Conservation (phyloP, 1,140 invertebrate genomes). For the Vanessa tameamea region DNA sequence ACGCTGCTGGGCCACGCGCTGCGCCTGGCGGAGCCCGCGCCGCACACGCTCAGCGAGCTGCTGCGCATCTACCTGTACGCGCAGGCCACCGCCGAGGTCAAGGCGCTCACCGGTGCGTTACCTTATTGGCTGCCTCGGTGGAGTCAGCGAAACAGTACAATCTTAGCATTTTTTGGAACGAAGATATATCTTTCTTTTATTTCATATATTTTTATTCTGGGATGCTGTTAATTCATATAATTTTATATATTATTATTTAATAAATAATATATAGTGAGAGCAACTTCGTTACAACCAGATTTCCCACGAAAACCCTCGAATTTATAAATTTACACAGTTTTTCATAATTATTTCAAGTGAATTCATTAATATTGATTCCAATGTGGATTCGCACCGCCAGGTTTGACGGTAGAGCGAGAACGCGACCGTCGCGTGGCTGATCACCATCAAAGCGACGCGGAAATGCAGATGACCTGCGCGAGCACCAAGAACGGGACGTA, state of each 20-base stretch:
- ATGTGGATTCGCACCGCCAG: constrained; percentile 45
- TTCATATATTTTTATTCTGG: too few relatives aligned
- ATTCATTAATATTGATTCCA: too few relatives aligned
- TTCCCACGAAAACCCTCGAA: too few relatives aligned
- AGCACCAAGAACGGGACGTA: constrained; percentile 88
- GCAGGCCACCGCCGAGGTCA: constrained; percentile 91
- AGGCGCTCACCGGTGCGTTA: constrained; percentile 85
- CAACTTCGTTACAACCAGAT: too few relatives aligned
- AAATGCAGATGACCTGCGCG: constrained; percentile 82
- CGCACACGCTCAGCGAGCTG: constrained; percentile 95
- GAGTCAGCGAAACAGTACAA: too few relatives aligned
- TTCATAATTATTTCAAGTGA: too few relatives aligned
- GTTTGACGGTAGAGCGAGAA: constrained; percentile 88
- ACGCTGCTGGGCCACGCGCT: constrained; percentile 94
- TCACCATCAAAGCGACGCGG: constrained; percentile 87
- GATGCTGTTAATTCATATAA: too few relatives aligned
- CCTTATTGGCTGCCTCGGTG: background rate
- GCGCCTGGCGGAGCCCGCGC: constrained; percentile 94
- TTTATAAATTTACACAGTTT: too few relatives aligned
- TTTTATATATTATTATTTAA: too few relatives aligned
- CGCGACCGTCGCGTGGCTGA: constrained; percentile 88
- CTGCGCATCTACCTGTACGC: constrained; percentile 94
- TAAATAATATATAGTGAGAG: too few relatives aligned
- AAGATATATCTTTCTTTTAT: too few relatives aligned
- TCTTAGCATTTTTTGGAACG: too few relatives aligned